Percentiles rank a stretch among this genome's conserved stretches.
Evolutionary conservation across 2,888 invertebrate genomes (phyloP).

Genomic region (Bhutanitis thaidina): DNA sequence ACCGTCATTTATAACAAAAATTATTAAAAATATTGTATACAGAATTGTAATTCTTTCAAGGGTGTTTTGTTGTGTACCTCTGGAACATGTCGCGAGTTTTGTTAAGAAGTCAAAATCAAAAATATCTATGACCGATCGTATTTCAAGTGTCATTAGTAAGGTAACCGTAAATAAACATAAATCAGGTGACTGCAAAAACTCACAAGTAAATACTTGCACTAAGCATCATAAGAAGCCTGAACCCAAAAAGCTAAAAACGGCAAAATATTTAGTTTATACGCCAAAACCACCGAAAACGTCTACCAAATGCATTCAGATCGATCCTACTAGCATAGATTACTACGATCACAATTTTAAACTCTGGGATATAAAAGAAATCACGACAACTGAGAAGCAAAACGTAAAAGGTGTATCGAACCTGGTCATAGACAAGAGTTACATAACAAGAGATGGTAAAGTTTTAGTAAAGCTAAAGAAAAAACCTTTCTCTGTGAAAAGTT

Average conservation of each 20-base stretch:
- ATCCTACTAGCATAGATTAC: conserved; percentile 3
- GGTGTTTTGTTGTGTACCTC: conserved; percentile 13
- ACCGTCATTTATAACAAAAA: conserved; percentile 6
- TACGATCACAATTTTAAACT: conserved; percentile 10
- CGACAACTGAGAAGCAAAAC: neutral
- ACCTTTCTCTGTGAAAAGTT: conserved; percentile 9
- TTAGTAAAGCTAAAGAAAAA: conserved; percentile 13
- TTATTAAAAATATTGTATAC: conserved; percentile 10
- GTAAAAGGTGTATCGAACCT: neutral
- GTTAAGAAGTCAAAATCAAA: conserved; percentile 5
- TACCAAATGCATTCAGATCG: conserved; percentile 13
- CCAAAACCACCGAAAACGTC: conserved; percentile 10
- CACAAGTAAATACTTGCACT: neutral
- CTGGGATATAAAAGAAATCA: conserved; percentile 11
- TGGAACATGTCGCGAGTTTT: conserved; percentile 12
- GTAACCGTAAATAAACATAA: neutral
- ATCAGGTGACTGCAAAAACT: conserved; percentile 3
- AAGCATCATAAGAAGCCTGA: neutral
- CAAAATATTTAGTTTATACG: conserved; percentile 8
- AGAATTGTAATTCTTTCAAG: conserved; percentile 12
- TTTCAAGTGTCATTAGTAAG: conserved; percentile 1
- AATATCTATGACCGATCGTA: neutral
- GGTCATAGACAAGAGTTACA: conserved; percentile 5
- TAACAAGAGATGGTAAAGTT: conserved; percentile 3
- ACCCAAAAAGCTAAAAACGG: neutral